Evolutionary conservation across 92 coral and sea anemone species (phyloP), one percentile per base, ranked within the genome.

Genomic region (Porites lobata): DNA sequence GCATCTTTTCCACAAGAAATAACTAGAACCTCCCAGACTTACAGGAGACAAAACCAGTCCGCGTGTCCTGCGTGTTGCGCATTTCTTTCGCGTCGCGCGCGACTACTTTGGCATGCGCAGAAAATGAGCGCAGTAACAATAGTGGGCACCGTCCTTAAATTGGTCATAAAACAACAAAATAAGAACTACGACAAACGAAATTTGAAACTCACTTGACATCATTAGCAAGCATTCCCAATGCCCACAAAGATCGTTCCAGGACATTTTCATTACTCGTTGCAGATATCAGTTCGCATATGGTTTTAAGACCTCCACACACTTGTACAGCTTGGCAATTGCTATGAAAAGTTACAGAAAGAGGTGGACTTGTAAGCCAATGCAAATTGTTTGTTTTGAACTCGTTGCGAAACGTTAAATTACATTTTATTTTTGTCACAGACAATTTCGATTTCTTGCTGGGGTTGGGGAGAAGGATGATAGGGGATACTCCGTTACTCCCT

Each of bases 231-330:
- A 88, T 90, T 29, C 94, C 94, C 24, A 96, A 73, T 3, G 98
- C 93, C 98, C 98, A 96, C 1, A 91, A 92, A 2, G 88, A 86
- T 32, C 98, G 93, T 72, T 96, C 99, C n/a, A 95, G 81, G 71
- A 95, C 95, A 80, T 82, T 87, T 38, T 95, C 86, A 53, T 77
- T 92, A 24, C 76, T 20, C 20, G 94, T 80, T 38, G 43, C 78
- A 68, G 93, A 72, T 11, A 95, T 93, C 79, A 96, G 85, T 15
- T 85, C 83, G 64, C 96, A 92, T 67, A 96, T 74, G 67, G 91
- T 86, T 75, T 83, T 89, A 0, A 96, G 86, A 17, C 99, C 99
- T 50, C 99, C 98, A 64, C 83, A 85, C 11, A 87, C 94, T 32
- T 88, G 74, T 65, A 96, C 90, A 7, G 93, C 93, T 79, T 93